Base-by-base conservation (phyloP, 2,888 invertebrate species). In the Tethea ocularis region DNA sequence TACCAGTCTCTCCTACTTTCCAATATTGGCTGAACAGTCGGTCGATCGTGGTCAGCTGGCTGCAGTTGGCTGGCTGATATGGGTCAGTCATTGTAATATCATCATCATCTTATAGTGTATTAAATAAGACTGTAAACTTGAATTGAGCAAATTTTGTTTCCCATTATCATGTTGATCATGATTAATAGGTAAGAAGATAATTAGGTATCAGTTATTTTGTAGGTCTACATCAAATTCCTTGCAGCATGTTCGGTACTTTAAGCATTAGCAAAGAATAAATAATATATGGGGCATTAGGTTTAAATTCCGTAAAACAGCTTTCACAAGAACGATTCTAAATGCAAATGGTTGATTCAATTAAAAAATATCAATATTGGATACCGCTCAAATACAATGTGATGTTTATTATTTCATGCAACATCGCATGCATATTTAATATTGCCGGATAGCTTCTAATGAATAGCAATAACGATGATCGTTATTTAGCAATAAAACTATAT, bases 341-440 rank as follows among this genome's bases (percentile, higher is more conserved):
- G 4, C 2, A 38, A n/a, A n/a, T 38, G 6, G 4, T 38, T n/a
- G 15, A 38, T n/a, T 38, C 0, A 29, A 52, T 51, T 41, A 57
- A 46, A 17, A 6, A 8, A 46, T n/a, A 20, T 17, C 8, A 46
- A 46, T 46, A 20, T 20, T 46, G 20, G 17, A 17, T 38, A 46
- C 17, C 17, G 10, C 20, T 20, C 20, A 10, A 20, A 20, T 46
- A 20, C 10, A 17, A 17, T 41, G 3, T 17, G 17, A n/a, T 46
- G n/a, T 46, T 46, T 46, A 46, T 46, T 20, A 20, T 46, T 46
- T 46, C 46, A 46, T 46, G 41, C 41, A 20, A 20, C 46, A 46
- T 46, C 6, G 17, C 46, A 20, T 46, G 46, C 46, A 17, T 17
- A 46, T 46, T 46, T 46, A 33, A 46, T 46, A 46, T 46, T 10